Evolutionary conservation across 2,888 invertebrate genomes (phyloP), one percentile per base, ranked within the genome.

Genomic region (Cephus runcator): DNA sequence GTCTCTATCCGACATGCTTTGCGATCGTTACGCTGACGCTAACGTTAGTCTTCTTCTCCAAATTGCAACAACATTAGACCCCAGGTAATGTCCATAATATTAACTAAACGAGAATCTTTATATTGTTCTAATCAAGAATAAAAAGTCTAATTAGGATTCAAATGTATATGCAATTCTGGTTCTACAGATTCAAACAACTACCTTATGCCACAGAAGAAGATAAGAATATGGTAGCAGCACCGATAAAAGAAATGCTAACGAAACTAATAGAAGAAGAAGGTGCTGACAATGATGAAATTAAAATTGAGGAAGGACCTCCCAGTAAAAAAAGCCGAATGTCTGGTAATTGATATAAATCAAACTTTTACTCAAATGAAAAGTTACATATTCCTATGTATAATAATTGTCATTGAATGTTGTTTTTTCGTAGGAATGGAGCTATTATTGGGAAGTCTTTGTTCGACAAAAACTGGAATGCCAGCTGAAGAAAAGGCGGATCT

Each of bases 11-110:
- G 87, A 91, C 34, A 91, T 90, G 88, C 87, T 92, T 11, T 88
- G 85, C 68, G 91, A 87, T 77, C 91, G 91, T 80, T 93, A 92
- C 73, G 86, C 89, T 0, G 91, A 92, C 78, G 81, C 85, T 11
- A 88, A 88, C 77, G 91, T 92, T 4, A 91, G 90, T 36, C 84
- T 91, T 31, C 83, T 92, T 34, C 86, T 93, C 71, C 92, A 92
- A 85, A 91, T 92, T 73, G 91, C 93, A 6, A 92, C 93, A 9
- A 91, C 92, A 31, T 84, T 93, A 30, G 93, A 93, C 87, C 93
- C 93, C 4, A 90, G 92, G 89, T 90, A 86, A 76, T 31, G 80
- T 35, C 56, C 56, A 23, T 56, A 56, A 1, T 56, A 56, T 23
- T 23, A 56, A 56, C 9, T 56, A 56, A 23, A 23, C 9, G 23